A percentile compares a stretch with the other conserved stretches of the same genome.
These are phyloP conservation scores for Brenthis hecate DNA, from an alignment of 2,888 invertebrate genomes.

Conservation along the genomic window DNA sequence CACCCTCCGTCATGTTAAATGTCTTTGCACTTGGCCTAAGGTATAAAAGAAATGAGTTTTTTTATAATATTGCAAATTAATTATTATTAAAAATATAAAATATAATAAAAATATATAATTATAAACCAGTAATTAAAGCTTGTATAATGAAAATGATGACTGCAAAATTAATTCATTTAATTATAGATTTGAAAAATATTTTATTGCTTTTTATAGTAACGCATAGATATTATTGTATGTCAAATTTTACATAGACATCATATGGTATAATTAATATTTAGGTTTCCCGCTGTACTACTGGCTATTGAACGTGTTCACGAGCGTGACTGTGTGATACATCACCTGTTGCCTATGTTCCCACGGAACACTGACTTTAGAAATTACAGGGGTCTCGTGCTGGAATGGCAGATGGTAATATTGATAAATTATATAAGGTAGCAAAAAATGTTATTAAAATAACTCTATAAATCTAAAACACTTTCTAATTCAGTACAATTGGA, in stretches of 20 bases:
- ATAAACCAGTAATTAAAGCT: no score
- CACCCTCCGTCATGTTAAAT: conserved; percentile 55
- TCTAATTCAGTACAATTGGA: not conserved
- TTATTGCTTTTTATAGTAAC: no score
- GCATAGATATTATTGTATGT: no score
- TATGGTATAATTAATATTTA: conserved; percentile 17
- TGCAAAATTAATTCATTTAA: no score
- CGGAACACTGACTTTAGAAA: conserved; percentile 48
- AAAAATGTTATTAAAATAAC: no score
- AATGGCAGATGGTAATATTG: conserved; percentile 24
- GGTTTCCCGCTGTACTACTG: conserved; percentile 14
- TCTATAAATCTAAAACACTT: no score
- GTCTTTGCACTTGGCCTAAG: conserved; percentile 22
- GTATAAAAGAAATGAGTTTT: conserved; percentile 15
- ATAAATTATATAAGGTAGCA: conserved; percentile 1
- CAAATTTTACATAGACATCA: not conserved
- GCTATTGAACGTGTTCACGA: conserved; percentile 48
- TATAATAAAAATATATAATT: no score
- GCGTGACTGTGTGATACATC: conserved; percentile 70
- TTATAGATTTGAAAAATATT: no score
- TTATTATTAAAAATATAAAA: no score
- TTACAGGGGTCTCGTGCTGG: conserved; percentile 25
- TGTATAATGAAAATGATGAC: no score
- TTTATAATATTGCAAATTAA: no score
- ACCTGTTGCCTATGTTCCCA: conserved; percentile 75